These are phyloP conservation scores for Drosophila erecta DNA, from an alignment of 1,140 invertebrate genomes.

Conservation along the genomic window DNA sequence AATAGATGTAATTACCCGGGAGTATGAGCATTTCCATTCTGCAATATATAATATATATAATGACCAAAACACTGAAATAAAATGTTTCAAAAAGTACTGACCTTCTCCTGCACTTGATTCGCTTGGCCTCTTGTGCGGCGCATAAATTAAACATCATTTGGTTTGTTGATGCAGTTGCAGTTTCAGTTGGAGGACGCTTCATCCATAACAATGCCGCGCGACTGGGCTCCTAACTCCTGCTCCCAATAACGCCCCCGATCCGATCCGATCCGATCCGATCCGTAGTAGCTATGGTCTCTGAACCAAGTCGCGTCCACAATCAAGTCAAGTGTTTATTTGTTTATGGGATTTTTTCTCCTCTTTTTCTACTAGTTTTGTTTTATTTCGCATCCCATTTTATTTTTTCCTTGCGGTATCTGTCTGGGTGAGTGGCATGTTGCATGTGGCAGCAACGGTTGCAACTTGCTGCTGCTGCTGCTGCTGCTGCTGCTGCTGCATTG, in stretches of 20 bases:
- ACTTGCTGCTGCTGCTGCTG: conserved; percentile 10
- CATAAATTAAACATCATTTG: conserved; percentile 71
- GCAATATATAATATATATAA: no score
- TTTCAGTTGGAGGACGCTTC: conserved; percentile 29
- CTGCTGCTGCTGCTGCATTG: conserved; percentile 24
- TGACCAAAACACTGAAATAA: no score
- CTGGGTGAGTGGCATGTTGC: conserved; percentile 49
- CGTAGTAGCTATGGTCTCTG: conserved; percentile 10
- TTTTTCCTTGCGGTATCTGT: conserved; percentile 4
- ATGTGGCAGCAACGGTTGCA: conserved; percentile 38
- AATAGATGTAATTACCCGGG: background rate
- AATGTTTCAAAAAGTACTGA: background rate
- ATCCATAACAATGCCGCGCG: conserved; percentile 55
- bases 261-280: background rate
- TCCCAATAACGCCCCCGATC: conserved; percentile 8
- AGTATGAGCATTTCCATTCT: no score
- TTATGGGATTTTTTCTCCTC: conserved; percentile 52
- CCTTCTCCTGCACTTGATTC: conserved; percentile 5
- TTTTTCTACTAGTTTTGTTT: conserved; percentile 2
- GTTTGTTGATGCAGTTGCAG: conserved; percentile 33
- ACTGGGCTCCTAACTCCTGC: background rate
- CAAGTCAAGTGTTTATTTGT: conserved; percentile 81
- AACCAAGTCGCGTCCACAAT: conserved; percentile 56
- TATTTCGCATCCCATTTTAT: conserved; percentile 4
- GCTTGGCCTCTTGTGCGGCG: conserved; percentile 19